Evolutionary conservation across 2,797 vertebrate species (phyloP).

Genomic region (Perodicticus potto): DNA sequence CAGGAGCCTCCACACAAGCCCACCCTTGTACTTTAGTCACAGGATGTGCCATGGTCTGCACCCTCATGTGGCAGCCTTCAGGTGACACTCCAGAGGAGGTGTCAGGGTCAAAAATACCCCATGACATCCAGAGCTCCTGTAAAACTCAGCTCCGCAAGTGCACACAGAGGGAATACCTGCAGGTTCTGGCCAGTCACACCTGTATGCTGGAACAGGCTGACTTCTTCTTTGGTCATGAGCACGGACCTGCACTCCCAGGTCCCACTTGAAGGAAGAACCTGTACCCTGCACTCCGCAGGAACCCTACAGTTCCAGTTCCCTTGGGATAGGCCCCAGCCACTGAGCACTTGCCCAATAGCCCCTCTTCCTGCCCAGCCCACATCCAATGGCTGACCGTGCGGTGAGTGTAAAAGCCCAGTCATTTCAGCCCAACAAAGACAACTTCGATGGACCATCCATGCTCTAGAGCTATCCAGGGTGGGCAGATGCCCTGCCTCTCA

Average conservation of each 20-base stretch:
- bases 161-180: neutral
- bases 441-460: rapidly evolving
- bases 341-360: neutral
- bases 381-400: rapidly evolving
- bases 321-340: neutral
- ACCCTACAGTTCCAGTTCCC: neutral
- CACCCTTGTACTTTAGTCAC: neutral
- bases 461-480: neutral
- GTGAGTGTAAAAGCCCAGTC: neutral
- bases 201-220: rapidly evolving
- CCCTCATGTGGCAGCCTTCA: neutral
- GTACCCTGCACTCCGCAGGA: neutral
- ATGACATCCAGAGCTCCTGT: neutral
- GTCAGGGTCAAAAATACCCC: no score
- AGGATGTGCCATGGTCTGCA: neutral
- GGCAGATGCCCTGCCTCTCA: neutral
- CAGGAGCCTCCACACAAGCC: neutral
- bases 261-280: neutral
- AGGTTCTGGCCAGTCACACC: rapidly evolving
- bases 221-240: neutral
- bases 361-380: neutral
- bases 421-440: neutral
- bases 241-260: no score
- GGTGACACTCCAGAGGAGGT: neutral
- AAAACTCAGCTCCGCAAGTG: rapidly evolving